These are phyloP conservation scores for Phalacrocorax aristotelis DNA, from an alignment of 2,113 vertebrate genomes.

Conservation along the genomic window DNA sequence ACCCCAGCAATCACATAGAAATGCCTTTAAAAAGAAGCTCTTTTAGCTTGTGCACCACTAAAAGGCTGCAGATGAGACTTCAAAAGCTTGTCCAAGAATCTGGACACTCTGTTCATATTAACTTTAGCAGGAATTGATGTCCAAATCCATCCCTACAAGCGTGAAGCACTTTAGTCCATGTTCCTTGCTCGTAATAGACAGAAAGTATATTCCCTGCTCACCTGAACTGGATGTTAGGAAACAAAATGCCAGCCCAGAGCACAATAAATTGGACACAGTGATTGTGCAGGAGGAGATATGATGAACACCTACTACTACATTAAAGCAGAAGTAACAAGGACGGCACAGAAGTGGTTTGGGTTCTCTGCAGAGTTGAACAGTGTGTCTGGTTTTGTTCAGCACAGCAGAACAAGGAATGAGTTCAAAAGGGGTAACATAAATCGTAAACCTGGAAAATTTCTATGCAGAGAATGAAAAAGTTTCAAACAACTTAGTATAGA, in stretches of 20 bases:
- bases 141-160: neutral
- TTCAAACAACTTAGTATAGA: neutral
- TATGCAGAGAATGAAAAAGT: neutral
- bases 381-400: neutral
- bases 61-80: neutral
- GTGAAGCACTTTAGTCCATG: neutral
- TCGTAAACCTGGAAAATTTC: neutral
- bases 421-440: neutral
- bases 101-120: neutral
- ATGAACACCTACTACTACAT: neutral
- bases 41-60: neutral
- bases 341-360: neutral
- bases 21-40: neutral
- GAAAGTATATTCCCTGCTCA: neutral
- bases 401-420: neutral
- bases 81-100: neutral
- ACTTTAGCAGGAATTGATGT: neutral
- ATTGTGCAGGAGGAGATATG: neutral
- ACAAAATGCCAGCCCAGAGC: neutral
- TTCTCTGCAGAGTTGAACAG: neutral
- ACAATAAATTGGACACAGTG: neutral
- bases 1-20: neutral
- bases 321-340: neutral
- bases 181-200: neutral
- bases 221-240: neutral